These are phyloP conservation scores for Serinus canaria DNA, from an alignment of 2,113 vertebrate genomes.

Conservation along the genomic window DNA sequence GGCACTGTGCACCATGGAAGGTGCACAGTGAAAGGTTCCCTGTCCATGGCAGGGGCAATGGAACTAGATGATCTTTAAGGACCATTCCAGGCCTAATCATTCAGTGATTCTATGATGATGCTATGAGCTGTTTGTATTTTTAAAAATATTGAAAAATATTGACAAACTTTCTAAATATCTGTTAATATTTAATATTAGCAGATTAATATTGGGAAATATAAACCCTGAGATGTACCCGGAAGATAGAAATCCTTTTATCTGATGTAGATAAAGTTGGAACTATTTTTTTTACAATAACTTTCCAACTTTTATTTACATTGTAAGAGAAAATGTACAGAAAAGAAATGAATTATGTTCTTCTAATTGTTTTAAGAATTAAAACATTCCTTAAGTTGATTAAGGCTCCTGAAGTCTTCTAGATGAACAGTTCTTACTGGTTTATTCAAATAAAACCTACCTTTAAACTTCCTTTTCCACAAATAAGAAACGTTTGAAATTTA, in stretches of 20 bases:
- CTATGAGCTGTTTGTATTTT: not conserved
- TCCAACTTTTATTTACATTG: not conserved
- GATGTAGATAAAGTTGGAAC: not conserved
- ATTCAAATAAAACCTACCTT: not conserved
- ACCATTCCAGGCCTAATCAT: not conserved
- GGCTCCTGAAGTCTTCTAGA: not conserved
- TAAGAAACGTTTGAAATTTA: not conserved
- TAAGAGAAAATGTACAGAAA: not conserved
- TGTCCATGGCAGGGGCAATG: too few species aligned
- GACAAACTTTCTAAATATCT: not conserved
- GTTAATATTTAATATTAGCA: not conserved
- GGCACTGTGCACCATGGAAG: not conserved
- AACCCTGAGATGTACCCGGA: not conserved
- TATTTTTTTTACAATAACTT: not conserved
- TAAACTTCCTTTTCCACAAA: not conserved
- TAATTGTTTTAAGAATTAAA: not conserved
- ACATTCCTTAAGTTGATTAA: not conserved
- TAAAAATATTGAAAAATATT: not conserved
- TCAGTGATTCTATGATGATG: not conserved
- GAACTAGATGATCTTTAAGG: not conserved
- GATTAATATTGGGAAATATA: not conserved
- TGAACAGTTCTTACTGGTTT: not conserved
- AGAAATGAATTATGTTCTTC: not conserved
- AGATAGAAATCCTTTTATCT: not conserved
- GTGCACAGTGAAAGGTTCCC: not conserved